Conservation (phyloP, 2,113 vertebrate species). For the Xenotilapia leptura region DNA sequence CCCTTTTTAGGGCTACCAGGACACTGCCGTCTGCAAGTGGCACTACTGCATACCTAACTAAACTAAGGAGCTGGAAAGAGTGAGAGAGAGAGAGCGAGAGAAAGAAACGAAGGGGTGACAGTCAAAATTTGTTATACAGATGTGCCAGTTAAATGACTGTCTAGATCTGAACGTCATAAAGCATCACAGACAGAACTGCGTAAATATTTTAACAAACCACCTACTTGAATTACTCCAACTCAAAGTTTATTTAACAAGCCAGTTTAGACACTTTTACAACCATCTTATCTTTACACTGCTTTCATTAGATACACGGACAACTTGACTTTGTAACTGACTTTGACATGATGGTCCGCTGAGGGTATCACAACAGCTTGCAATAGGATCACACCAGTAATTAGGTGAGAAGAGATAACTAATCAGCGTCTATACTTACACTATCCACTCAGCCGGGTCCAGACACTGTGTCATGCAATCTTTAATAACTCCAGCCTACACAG, state of each 20-base stretch:
- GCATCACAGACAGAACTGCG: background rate
- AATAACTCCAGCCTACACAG: background rate
- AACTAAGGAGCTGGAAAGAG: background rate
- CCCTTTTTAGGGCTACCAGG: constrained; percentile 71
- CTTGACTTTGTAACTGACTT: background rate
- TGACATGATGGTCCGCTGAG: background rate
- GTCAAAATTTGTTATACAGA: background rate
- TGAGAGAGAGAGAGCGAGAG: background rate
- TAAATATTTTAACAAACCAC: background rate
- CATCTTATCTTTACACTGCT: background rate
- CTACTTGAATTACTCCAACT: background rate
- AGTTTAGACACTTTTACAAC: background rate
- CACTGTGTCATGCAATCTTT: constrained; percentile 32
- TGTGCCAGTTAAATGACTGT: background rate
- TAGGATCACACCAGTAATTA: constrained; percentile 39
- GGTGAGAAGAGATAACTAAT: constrained; percentile 23
- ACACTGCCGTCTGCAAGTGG: constrained; percentile 54
- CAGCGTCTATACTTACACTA: constrained; percentile 19
- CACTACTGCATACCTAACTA: constrained; percentile 48
- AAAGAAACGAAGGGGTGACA: background rate
- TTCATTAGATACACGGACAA: background rate
- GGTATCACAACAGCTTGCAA: constrained; percentile 2
- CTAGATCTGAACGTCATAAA: background rate
- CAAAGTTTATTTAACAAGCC: background rate
- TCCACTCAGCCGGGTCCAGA: constrained; percentile 13